phyloP scores from a whole-genome alignment of 2,797 vertebrate genomes.

The Pterois miles region DNA sequence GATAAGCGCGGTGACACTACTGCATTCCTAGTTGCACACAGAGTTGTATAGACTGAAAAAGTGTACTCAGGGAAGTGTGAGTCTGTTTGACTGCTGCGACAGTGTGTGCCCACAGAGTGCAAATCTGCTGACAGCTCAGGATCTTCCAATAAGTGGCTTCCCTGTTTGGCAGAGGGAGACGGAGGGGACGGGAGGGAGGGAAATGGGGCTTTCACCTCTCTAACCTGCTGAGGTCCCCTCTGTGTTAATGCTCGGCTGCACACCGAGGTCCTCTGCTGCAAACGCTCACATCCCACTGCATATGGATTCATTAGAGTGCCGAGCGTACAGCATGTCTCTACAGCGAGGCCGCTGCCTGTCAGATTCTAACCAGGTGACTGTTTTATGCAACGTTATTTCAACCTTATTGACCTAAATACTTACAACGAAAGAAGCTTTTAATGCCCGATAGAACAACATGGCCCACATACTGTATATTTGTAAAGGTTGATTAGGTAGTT shows the following conservation, averaged over 20 bases:
- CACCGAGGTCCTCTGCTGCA: conserved; percentile 26
- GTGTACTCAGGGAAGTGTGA: conserved; percentile 12
- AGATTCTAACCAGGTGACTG: conserved; percentile 34
- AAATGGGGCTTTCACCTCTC: conserved; percentile 43
- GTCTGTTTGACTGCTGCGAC: conserved; percentile 28
- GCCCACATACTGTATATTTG: not conserved
- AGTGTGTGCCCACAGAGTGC: conserved; percentile 22
- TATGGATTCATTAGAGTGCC: conserved; percentile 52
- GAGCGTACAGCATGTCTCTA: conserved; percentile 33
- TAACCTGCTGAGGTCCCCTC: conserved; percentile 55
- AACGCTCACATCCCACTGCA: conserved; percentile 24
- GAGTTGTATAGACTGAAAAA: conserved; percentile 26
- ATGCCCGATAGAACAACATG: not conserved
- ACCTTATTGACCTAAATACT: conserved; percentile 31
- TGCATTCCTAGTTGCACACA: conserved; percentile 13
- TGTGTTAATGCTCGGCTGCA: conserved; percentile 33
- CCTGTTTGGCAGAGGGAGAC: conserved; percentile 46
- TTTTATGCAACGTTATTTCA: conserved; percentile 41
- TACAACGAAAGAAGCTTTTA: conserved; percentile 22
- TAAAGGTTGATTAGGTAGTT: conserved; percentile 2
- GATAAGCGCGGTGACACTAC: conserved; percentile 19
- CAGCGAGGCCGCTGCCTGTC: conserved; percentile 20
- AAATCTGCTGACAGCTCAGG: conserved; percentile 62
- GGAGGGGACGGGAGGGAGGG: not conserved
- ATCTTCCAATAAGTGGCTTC: conserved; percentile 64